A percentile compares a stretch with the other conserved stretches of the same genome.
phyloP scores from a whole-genome alignment of 2,113 vertebrate species.

The Grammomys dolichurus region DNA sequence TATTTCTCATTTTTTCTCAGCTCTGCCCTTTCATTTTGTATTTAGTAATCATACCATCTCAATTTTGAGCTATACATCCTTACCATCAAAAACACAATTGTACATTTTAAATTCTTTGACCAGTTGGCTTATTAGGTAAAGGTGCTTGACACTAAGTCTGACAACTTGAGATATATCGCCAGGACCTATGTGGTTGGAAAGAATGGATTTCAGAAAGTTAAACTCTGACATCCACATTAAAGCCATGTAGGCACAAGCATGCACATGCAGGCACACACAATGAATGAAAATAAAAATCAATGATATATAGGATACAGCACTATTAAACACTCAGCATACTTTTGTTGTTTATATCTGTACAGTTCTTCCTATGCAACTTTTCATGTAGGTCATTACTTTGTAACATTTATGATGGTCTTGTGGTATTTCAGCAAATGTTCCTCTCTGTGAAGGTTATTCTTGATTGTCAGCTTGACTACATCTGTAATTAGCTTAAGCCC shows the following conservation, averaged over 20 bases:
- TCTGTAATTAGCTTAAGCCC: not conserved
- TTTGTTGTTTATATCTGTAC: not conserved
- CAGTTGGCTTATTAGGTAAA: not conserved
- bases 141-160: not conserved
- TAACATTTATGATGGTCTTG: not conserved
- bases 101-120: not conserved
- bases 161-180: not conserved
- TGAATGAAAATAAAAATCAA: not conserved
- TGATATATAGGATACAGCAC: not conserved
- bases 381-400: not conserved
- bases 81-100: conserved; percentile 10
- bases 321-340: not conserved
- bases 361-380: not conserved
- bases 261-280: not conserved
- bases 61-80: conserved; percentile 11
- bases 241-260: not conserved
- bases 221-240: not conserved
- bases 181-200: not conserved
- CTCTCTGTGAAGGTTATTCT: not conserved
- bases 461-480: not conserved
- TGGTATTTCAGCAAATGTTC: not conserved
- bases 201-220: not conserved
- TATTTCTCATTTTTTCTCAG: conserved; percentile 42
- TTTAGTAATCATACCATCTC: not conserved
- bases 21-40: not conserved